Evolutionary conservation across 2,888 invertebrate species (phyloP).

Genomic region (Hypena proboscidalis): DNA sequence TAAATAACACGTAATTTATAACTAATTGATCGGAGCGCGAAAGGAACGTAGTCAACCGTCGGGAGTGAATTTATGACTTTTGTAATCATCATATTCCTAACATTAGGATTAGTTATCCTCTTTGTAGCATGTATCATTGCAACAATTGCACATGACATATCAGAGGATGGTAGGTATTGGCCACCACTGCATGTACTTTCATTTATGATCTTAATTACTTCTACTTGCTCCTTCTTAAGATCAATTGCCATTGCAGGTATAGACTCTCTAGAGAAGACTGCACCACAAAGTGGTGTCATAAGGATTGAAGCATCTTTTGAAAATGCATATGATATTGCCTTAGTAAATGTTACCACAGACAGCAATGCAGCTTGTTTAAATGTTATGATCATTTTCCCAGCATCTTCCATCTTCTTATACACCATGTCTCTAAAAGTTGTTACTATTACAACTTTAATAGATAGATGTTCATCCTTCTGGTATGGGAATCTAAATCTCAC

Average conservation of each 20-base stretch:
- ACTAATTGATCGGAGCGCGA: too few species aligned
- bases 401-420: too few species aligned
- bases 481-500: too few species aligned
- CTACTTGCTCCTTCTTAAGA: neutral
- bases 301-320: constrained; percentile 2
- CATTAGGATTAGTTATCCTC: constrained; percentile 4
- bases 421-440: too few species aligned
- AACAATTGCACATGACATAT: constrained; percentile 11
- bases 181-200: constrained; percentile 12
- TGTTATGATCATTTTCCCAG: too few species aligned
- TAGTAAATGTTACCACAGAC: neutral
- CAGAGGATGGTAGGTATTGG: constrained; percentile 3
- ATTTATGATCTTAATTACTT: constrained; percentile 5
- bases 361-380: constrained; percentile 3
- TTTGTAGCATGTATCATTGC: constrained; percentile 7
- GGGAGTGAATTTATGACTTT: too few species aligned
- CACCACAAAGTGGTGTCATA: constrained; percentile 17
- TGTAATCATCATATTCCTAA: too few species aligned
- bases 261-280: constrained; percentile 10
- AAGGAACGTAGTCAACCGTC: too few species aligned
- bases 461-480: too few species aligned
- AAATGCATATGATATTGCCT: constrained; percentile 6
- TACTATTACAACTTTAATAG: too few species aligned
- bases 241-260: constrained; percentile 3
- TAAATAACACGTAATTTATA: too few species aligned